phyloP scores from a whole-genome alignment of 2,888 invertebrate species.

The Salpingus planirostris region DNA sequence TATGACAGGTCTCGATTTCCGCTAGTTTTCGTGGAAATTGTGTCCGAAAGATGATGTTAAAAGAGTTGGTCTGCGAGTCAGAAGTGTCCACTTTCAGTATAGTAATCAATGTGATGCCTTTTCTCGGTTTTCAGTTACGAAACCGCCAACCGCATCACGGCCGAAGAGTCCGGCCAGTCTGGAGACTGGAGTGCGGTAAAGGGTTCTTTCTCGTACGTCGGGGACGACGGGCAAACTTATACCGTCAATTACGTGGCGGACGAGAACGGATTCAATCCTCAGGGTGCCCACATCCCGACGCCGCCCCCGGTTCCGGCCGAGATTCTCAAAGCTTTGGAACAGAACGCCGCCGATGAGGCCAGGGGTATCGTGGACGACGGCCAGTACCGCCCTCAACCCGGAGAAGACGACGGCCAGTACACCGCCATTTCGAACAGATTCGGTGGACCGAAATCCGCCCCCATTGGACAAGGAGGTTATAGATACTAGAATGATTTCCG shows the following conservation, averaged over 20 bases:
- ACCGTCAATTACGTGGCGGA: constrained; percentile 51
- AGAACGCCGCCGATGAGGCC: constrained; percentile 40
- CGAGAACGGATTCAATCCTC: constrained; percentile 67
- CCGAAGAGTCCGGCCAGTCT: constrained; percentile 51
- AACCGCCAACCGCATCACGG: constrained; percentile 44
- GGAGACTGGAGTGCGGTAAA: constrained; percentile 53
- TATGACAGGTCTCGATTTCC: too few relatives aligned
- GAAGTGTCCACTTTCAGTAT: neutral
- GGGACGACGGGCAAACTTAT: constrained; percentile 43
- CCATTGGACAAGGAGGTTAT: too few relatives aligned
- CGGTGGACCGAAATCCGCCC: too few relatives aligned
- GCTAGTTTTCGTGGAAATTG: too few relatives aligned
- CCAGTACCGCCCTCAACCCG: too few relatives aligned
- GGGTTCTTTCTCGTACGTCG: constrained; percentile 45
- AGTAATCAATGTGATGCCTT: neutral
- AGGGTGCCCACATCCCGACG: constrained; percentile 62
- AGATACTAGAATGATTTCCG: too few relatives aligned
- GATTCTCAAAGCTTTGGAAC: constrained; percentile 17
- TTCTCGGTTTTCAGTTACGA: constrained; percentile 48
- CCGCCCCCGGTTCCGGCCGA: constrained; percentile 29
- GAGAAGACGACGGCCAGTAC: too few relatives aligned
- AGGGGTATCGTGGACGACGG: constrained; percentile 47
- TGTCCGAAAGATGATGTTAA: too few relatives aligned
- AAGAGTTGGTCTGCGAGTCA: too few relatives aligned
- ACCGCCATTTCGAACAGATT: too few relatives aligned